A percentile compares a stretch with the other conserved stretches of the same genome.
These are phyloP conservation scores for Yponomeuta cagnagella DNA, from an alignment of 2,888 invertebrate species.

Conservation along the genomic window DNA sequence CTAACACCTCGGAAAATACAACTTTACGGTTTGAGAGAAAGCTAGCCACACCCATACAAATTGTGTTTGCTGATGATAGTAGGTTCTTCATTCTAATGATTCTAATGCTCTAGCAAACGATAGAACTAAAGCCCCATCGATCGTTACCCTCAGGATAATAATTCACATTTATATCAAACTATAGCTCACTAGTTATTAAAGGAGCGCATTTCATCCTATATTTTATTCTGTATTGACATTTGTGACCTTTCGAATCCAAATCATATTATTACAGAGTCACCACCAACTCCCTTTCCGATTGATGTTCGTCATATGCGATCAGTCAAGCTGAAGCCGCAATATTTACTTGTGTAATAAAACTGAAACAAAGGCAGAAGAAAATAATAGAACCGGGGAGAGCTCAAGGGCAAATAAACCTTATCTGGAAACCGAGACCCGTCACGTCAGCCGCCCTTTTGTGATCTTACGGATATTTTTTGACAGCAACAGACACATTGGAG, in stretches of 20 bases:
- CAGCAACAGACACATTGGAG: not conserved
- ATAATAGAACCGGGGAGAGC: not conserved
- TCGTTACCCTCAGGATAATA: not conserved
- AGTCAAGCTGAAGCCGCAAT: not conserved
- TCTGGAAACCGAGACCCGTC: conserved; percentile 12
- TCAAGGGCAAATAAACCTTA: conserved; percentile 33
- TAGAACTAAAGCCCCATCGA: not conserved
- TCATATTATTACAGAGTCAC: not conserved
- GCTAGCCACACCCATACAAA: not conserved
- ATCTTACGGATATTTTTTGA: not conserved
- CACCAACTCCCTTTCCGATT: not conserved
- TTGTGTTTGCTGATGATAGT: not conserved
- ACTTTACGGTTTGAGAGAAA: not conserved
- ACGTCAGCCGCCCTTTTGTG: not conserved
- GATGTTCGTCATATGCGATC: not conserved
- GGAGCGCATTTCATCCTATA: not conserved
- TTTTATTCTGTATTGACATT: not conserved
- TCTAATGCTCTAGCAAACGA: not conserved
- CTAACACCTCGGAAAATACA: not conserved
- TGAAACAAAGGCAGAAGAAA: not conserved
- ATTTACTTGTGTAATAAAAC: not conserved
- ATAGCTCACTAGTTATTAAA: not conserved
- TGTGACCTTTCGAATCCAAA: not conserved
- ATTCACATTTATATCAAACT: not conserved
- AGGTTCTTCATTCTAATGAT: not conserved